Conservation (phyloP, 2,113 vertebrate species). For the Cebidichthys violaceus region DNA sequence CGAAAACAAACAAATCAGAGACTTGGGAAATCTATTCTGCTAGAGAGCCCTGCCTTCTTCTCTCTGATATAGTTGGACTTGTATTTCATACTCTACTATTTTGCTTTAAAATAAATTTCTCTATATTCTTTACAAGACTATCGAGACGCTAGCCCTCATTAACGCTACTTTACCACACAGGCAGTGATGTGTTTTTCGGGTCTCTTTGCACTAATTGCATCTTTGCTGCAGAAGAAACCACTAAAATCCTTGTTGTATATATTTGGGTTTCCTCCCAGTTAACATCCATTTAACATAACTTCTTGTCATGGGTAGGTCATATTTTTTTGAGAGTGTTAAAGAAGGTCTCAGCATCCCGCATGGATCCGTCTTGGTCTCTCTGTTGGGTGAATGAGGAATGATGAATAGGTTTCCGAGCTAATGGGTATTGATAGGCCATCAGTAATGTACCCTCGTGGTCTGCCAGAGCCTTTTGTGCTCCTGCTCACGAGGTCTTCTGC, state of each 20-base stretch:
- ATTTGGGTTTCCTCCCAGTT: neutral
- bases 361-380: neutral
- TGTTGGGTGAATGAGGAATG: conserved; percentile 54
- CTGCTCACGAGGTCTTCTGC: conserved; percentile 32
- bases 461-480: conserved; percentile 45
- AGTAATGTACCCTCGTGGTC: conserved; percentile 54
- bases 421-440: conserved; percentile 73
- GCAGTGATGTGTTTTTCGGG: neutral
- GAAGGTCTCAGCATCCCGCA: conserved; percentile 15
- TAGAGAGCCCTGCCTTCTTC: neutral
- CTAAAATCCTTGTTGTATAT: neutral
- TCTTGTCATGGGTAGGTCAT: neutral
- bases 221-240: neutral
- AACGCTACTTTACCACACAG: neutral
- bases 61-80: neutral
- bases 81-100: neutral
- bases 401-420: conserved; percentile 64
- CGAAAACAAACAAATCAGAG: neutral
- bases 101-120: neutral
- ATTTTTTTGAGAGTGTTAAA: neutral
- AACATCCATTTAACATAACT: conserved; percentile 1
- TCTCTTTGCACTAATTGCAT: conserved; percentile 19
- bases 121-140: neutral
- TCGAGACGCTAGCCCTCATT: neutral
- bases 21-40: neutral